These are phyloP conservation scores for Macrotrachela quadricornifera DNA, from an alignment of 1,140 invertebrate species.

Conservation along the genomic window DNA sequence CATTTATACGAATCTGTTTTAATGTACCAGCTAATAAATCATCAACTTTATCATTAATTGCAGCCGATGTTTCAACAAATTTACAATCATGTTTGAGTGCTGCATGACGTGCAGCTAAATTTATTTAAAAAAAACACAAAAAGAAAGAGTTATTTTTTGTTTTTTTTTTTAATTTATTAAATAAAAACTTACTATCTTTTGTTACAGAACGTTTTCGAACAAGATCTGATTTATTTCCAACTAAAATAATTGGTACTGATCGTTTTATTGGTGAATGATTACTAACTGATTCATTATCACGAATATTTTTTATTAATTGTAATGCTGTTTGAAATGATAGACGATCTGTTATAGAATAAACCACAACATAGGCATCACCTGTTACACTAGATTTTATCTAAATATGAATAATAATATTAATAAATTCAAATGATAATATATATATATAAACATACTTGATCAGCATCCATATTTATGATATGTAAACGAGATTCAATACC, in stretches of 20 bases:
- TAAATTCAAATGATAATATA: not conserved
- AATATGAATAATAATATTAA: not conserved
- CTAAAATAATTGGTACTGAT: not conserved
- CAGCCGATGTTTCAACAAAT: slow-evolving; percentile 9
- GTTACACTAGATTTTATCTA: not conserved
- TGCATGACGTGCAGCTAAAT: not conserved
- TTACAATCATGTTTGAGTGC: not conserved
- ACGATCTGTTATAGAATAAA: slow-evolving; percentile 5
- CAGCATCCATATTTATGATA: slow-evolving; percentile 3
- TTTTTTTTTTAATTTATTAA: not conserved
- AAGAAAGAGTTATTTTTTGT: not conserved
- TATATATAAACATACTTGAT: not conserved
- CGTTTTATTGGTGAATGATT: too few species aligned
- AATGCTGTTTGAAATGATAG: not conserved
- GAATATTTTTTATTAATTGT: slow-evolving; percentile 1
- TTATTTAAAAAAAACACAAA: not conserved
- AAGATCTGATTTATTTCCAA: slow-evolving; percentile 8
- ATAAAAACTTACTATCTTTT: not conserved
- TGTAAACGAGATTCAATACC: slow-evolving; percentile 6
- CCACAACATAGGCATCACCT: slow-evolving; percentile 1
- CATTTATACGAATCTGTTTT: slow-evolving; percentile 3
- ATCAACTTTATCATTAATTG: slow-evolving; percentile 8
- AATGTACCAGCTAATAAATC: slow-evolving; percentile 8
- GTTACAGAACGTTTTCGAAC: slow-evolving; percentile 4
- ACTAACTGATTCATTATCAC: not conserved